Conservation (phyloP, 2,113 vertebrate species). For the Nibea albiflora region DNA sequence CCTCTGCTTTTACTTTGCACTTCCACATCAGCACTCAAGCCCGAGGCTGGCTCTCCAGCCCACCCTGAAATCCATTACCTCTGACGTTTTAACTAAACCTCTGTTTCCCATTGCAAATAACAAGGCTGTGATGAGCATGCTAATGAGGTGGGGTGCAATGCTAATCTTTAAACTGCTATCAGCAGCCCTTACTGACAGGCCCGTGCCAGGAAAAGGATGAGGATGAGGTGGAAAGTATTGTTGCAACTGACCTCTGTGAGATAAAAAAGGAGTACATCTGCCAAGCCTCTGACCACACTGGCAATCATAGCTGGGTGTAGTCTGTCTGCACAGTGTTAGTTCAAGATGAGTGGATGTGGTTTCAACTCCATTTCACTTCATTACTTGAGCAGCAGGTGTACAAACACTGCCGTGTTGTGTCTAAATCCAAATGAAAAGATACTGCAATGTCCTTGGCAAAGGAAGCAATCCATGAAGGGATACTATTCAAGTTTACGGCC, state of each 20-base stretch:
- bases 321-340: not conserved
- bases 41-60: slow-evolving; percentile 43
- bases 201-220: not conserved
- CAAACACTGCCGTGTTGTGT: not conserved
- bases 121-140: slow-evolving; percentile 58
- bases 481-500: not conserved
- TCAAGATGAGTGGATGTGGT: not conserved
- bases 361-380: not conserved
- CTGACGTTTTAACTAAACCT: slow-evolving; percentile 68
- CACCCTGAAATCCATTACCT: slow-evolving; percentile 59
- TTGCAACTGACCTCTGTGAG: not conserved
- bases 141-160: slow-evolving; percentile 56
- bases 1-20: slow-evolving; percentile 49
- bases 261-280: not conserved
- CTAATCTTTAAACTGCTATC: slow-evolving; percentile 54
- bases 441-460: not conserved
- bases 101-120: slow-evolving; percentile 65
- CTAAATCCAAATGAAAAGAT: not conserved
- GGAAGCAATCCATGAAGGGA: not conserved
- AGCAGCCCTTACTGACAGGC: not conserved
- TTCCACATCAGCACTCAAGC: slow-evolving; percentile 37
- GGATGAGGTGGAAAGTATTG: not conserved
- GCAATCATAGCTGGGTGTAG: not conserved
- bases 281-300: not conserved
- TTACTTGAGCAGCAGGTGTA: not conserved